These are phyloP conservation scores for Macaca nemestrina DNA, from an alignment of 2,113 vertebrate genomes.

Conservation along the genomic window DNA sequence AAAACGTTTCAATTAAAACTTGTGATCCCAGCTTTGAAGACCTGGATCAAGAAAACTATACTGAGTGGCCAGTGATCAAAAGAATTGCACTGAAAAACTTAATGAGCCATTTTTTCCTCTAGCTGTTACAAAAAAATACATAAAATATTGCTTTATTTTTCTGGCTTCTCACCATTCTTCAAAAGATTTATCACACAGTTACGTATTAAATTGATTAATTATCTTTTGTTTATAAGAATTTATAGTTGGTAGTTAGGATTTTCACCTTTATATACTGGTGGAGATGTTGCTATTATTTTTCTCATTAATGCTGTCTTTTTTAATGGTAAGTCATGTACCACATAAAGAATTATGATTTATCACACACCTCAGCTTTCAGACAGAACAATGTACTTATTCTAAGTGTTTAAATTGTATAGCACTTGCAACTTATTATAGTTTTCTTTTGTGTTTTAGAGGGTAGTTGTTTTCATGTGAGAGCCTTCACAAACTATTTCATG, in stretches of 20 bases:
- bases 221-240: conserved; percentile 68
- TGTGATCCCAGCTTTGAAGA: conserved; percentile 80
- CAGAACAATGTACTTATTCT: conserved; percentile 5
- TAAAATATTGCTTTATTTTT: conserved; percentile 55
- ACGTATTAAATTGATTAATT: conserved; percentile 68
- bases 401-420: conserved; percentile 34
- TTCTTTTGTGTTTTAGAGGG: conserved; percentile 49
- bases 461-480: conserved; percentile 28
- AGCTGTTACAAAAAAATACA: conserved; percentile 58
- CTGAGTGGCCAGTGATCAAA: conserved; percentile 79
- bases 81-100: conserved; percentile 69
- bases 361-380: conserved; percentile 7
- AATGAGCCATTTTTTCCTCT: conserved; percentile 78
- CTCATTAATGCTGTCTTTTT: conserved; percentile 61
- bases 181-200: conserved; percentile 69
- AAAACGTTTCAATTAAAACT: conserved; percentile 78
- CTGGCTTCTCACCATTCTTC: conserved; percentile 64
- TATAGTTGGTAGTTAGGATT: conserved; percentile 44
- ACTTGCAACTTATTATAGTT: conserved; percentile 9
- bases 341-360: conserved; percentile 28
- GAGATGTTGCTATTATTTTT: conserved; percentile 52
- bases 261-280: conserved; percentile 53
- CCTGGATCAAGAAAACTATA: conserved; percentile 77
- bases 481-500: background rate
- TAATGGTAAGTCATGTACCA: conserved; percentile 1